Base-by-base conservation (phyloP, 2,888 invertebrate species). In the Tipula helvola region DNA sequence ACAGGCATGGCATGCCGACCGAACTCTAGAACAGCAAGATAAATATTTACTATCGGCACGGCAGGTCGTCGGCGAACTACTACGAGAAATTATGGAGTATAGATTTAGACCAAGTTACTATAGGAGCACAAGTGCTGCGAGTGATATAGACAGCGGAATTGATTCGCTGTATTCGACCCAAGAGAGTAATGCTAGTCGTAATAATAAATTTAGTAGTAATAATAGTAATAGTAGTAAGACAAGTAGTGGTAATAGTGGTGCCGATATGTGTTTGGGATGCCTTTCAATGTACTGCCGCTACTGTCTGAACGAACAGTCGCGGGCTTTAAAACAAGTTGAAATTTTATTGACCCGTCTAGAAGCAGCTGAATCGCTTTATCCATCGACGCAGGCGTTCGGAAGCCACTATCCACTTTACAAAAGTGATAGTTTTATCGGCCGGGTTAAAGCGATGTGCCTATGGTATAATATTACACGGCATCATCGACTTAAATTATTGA, bases 401-500 rank as follows among this genome's bases (percentile, higher is more conserved):
- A 92, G 92, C 5, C 94, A 95, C 87, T 96, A 96, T 92, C 95
- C 95, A 13, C 92, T 95, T 16, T 91, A 91, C 88, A 91, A 91
- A 87, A 91, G 90, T 36, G 90, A 90, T 87, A 89, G 89, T 87
- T 91, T 91, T 89, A 90, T 92, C 83, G 91, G 90, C 2, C 90
- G 90, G 52, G 91, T 92, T 42, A 92, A 94, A 92, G 95, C 97
- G 12, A 95, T 98, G 94, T 97, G 96, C 89, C 92, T 97, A 2
- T 98, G 98, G 98, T 96, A 96, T 91, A 98, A 98, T 91, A 95
- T 96, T 90, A 96, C 96, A 0, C 94, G 94, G 89, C 96, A 97
- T 91, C 95, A 97, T 91, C 94, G 96, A 86, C 93, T 97, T 87
- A 97, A 96, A 91, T 92, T 98, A 88, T 92, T 95, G 88, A 95